Percentiles rank a stretch among this genome's conserved stretches.
Evolutionary conservation across 2,888 invertebrate species (phyloP).

Genomic region (Brachypalpus laphriformis): DNA sequence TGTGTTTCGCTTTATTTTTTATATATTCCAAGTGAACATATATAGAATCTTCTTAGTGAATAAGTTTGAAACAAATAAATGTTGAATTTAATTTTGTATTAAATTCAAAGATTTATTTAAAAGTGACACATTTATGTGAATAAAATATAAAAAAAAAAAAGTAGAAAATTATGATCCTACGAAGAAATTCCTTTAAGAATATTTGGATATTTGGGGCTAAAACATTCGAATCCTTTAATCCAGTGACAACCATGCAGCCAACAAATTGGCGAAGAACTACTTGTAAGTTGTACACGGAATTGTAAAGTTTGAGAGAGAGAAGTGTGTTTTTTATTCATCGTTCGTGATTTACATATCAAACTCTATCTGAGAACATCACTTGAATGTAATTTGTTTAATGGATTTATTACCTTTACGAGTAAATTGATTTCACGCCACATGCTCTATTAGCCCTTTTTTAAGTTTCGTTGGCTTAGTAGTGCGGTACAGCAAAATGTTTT

Average conservation of each 20-base stretch:
- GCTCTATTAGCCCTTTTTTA: no score
- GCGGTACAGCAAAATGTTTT: no score
- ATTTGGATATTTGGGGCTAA: conserved; percentile 48
- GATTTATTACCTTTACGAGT: no score
- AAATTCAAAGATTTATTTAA: conserved; percentile 62
- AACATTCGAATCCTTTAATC: conserved; percentile 32
- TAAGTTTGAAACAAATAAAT: conserved; percentile 29
- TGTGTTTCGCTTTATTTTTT: background rate
- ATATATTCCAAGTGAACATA: background rate
- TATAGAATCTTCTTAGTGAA: background rate
- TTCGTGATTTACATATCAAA: conserved; percentile 7
- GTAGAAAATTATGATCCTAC: conserved; percentile 45
- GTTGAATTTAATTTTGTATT: conserved; percentile 56
- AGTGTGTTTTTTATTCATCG: background rate
- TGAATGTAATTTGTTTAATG: no score
- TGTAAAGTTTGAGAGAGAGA: background rate
- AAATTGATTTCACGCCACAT: no score
- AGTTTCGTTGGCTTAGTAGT: no score
- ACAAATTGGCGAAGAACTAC: conserved; percentile 43
- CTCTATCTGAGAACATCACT: no score
- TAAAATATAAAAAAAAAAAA: conserved; percentile 1
- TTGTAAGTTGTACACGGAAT: conserved; percentile 45
- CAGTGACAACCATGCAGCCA: conserved; percentile 38
- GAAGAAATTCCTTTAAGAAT: conserved; percentile 49
- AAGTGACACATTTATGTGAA: background rate